Base-by-base conservation (phyloP, 2,113 vertebrate genomes). In the mouse (Mus musculus) region DNA sequence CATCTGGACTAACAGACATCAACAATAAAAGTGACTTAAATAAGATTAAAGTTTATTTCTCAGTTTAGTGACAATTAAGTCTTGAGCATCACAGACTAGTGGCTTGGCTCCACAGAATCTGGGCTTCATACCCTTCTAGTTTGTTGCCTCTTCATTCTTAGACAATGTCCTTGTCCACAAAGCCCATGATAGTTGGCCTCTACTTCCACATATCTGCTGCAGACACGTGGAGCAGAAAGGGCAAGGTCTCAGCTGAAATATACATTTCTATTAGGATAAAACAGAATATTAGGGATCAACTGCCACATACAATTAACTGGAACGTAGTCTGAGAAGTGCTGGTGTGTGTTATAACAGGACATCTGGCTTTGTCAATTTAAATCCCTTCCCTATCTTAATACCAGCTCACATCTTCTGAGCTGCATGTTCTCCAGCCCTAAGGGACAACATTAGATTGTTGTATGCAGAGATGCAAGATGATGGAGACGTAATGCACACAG, bases 21-120 rank as follows among this genome's bases (percentile, higher is more conserved):
- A 78, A 88, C 26, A 90, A 20, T 78, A 71, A 90, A 92, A 76
- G 77, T 69, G 49, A 52, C n/a, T 87, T 93, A 84, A 86, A 61
- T 77, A 75, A 75, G 36, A 92, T 90, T 84, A 84, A 69, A 69
- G 16, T 93, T 96, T 94, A 86, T 89, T 89, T 95, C 22, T 78
- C 56, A 95, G 52, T 76, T 54, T 92, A 94, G 71, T 93, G 49
- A 92, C 11, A 85, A 20, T 52, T 7, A 52, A 88, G 56, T n/a
- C 24, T 78, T 89, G 59, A 65, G 75, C 13, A 75, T 26, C 72
- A 14, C 20, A 42, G 42, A 71, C 0, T 59, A 22, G 22, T 16
- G 24, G 36, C 7, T 28, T 88, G 90, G 17, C n/a, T 86, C 10
- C 42, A 84, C 54, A 91, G 26, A 46, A 20, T 94, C n/a, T 63